Evolutionary conservation across 2,113 vertebrate genomes (phyloP), one percentile per base, ranked within the genome.

Genomic region (Gymnorhina tibicen): DNA sequence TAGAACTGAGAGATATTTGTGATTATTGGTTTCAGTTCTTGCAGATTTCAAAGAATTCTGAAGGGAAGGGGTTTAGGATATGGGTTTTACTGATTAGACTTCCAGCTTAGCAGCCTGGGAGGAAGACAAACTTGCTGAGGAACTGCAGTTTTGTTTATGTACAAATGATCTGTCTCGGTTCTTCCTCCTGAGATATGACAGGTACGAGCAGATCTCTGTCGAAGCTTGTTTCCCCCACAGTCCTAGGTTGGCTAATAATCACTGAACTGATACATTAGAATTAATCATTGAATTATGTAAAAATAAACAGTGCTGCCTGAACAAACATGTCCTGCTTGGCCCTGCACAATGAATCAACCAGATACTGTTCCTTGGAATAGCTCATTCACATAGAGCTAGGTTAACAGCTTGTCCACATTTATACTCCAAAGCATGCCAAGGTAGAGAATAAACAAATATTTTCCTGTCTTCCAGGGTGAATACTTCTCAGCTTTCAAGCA

Each of bases 401-500:
- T 37, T 56, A 75, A 68, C 30, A 85, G n/a, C 10, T 81, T 94
- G 59, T 77, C 42, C 28, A 9, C 52, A 20, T 80, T 87, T 44
- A 16, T 49, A 32, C 35, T 74, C 37, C 50, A 44, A 42, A 77
- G 32, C 41, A 39, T 63, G 42, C 23, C 64, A 60, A 80, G 27
- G 41, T 28, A 58, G 7, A 28, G 17, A 75, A 74, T 59, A 67
- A 52, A 86, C 11, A 68, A 84, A 49, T 82, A 27, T 35, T 58
- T 81, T 80, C 33, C 32, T 80, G 58, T 95, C 35, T 92, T 76
- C 13, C 58, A 99, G 99, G 97, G 96, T 62, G 99, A 99, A 97
- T 99, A 99, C 60, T 98, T 99, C 85, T 99, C 98, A 47, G 98
- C 99, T 46, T 99, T 98, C 96, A 99, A 99, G 95, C 99, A 99